These are phyloP conservation scores for Desmophyllum pertusum DNA, from an alignment of 92 coral and sea anemone genomes.

Conservation along the genomic window DNA sequence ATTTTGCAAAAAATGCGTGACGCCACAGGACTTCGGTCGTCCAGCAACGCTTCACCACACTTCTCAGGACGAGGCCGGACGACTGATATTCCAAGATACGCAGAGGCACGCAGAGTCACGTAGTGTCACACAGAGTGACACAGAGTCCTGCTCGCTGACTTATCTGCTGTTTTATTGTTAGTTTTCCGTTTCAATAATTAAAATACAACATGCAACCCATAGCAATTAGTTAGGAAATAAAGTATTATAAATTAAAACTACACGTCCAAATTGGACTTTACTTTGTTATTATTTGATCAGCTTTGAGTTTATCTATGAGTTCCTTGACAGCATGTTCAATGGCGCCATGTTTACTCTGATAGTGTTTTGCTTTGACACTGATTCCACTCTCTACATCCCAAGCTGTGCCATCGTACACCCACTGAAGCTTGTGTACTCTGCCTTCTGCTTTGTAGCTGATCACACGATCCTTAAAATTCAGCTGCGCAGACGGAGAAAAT, in stretches of 20 bases:
- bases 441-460: conserved; percentile 50
- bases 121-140: too few relatives aligned
- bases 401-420: conserved; percentile 60
- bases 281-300: conserved; percentile 1
- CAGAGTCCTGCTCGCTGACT: too few relatives aligned
- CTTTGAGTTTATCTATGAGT: conserved; percentile 46
- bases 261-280: neutral
- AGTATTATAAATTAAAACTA: too few relatives aligned
- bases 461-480: conserved; percentile 50
- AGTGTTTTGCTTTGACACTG: conserved; percentile 17
- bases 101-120: too few relatives aligned
- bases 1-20: too few relatives aligned
- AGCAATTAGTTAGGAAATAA: too few relatives aligned
- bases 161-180: too few relatives aligned
- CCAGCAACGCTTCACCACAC: too few relatives aligned
- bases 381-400: conserved; percentile 49
- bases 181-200: too few relatives aligned
- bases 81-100: neutral
- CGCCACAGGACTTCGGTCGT: too few relatives aligned
- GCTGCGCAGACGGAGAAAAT: neutral
- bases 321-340: conserved; percentile 39
- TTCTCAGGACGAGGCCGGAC: too few relatives aligned
- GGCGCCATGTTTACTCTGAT: conserved; percentile 28
- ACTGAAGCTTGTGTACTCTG: conserved; percentile 32
- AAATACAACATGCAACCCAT: too few relatives aligned